A percentile compares a stretch with the other conserved stretches of the same genome.
Conservation (phyloP, 2,797 vertebrate species). For the Dryobates pubescens region DNA sequence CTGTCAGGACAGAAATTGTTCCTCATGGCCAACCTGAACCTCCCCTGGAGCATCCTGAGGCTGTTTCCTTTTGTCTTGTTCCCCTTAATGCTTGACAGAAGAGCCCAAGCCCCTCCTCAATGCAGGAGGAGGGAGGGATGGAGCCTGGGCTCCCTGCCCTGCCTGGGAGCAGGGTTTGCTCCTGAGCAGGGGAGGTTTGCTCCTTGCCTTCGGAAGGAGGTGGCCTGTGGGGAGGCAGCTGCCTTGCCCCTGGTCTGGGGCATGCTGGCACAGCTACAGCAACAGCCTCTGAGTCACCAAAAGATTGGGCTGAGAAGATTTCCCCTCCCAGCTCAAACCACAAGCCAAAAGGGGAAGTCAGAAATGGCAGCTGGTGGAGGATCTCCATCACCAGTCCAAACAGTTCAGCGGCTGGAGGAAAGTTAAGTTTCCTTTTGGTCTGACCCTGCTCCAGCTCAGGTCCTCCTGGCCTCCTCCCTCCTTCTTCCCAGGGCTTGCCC, state of each 20-base stretch:
- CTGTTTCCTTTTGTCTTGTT: too few species aligned
- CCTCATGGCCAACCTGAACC: too few species aligned
- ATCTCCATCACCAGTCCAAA: not conserved
- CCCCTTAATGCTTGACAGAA: too few species aligned
- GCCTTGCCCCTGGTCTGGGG: not conserved
- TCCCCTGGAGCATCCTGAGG: too few species aligned
- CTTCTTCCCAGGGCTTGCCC: not conserved
- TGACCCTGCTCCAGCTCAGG: not conserved
- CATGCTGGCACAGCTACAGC: fast-evolving
- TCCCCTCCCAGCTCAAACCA: not conserved
- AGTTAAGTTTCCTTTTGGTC: not conserved
- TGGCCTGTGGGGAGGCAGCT: not conserved
- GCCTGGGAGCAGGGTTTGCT: not conserved
- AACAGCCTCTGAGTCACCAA: fast-evolving
- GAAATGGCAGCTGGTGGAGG: fast-evolving
- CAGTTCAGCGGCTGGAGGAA: not conserved
- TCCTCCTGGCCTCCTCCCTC: not conserved
- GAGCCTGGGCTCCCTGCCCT: not conserved
- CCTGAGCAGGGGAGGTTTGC: too few species aligned
- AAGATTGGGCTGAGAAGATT: not conserved
- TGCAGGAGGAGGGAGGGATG: not conserved
- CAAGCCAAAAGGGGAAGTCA: not conserved
- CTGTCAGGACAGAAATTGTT: too few species aligned
- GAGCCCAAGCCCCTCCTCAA: too few species aligned
- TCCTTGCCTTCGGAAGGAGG: not conserved